A percentile compares a stretch with the other conserved stretches of the same genome.
These are phyloP conservation scores for Torymus texanus DNA, from an alignment of 2,888 invertebrate species.

Conservation along the genomic window DNA sequence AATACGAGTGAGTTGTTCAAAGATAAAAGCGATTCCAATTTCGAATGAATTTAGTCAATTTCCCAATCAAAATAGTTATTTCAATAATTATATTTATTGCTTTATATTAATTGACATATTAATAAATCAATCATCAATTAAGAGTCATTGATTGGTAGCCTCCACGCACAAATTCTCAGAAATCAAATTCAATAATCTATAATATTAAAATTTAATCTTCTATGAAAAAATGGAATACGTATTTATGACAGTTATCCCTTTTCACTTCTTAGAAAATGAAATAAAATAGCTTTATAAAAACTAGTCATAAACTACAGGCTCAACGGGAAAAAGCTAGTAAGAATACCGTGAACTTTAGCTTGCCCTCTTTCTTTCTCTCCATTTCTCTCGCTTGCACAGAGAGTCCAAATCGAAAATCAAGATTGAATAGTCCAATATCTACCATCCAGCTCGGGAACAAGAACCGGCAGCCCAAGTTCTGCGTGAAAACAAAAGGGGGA, in stretches of 20 bases:
- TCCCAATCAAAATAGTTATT: no score
- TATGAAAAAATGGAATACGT: neutral
- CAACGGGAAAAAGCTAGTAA: neutral
- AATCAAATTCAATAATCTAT: no score
- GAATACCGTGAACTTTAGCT: neutral
- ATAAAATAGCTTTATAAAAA: conserved; percentile 15
- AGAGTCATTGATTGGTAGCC: no score
- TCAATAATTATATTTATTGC: no score
- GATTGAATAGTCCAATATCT: conserved; percentile 39
- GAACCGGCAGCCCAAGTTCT: neutral
- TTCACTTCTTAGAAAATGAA: neutral
- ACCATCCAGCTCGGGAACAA: neutral
- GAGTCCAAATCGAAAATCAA: conserved; percentile 23
- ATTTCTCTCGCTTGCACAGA: neutral
- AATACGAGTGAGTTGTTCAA: no score
- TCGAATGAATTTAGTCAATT: no score
- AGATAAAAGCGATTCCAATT: no score
- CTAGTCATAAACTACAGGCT: neutral
- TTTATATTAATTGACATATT: no score
- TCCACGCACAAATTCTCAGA: no score
- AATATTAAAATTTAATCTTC: neutral
- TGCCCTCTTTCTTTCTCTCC: neutral
- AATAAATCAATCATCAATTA: no score
- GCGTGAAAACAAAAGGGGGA: neutral
- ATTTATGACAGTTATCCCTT: conserved; percentile 16